Evolutionary conservation across 2,113 vertebrate species (phyloP).

Genomic region (mouse (Mus musculus)): DNA sequence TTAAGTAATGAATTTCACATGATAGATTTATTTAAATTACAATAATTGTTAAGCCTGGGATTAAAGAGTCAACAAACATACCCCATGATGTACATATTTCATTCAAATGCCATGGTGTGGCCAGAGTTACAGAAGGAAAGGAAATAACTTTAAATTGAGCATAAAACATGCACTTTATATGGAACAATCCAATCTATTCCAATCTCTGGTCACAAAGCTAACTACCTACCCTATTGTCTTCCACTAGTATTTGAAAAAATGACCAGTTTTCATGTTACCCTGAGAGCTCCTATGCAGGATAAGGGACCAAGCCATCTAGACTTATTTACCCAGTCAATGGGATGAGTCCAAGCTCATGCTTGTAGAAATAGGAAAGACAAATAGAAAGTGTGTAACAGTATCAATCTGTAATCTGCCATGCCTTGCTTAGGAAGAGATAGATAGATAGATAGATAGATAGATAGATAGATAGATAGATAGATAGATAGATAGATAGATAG

Average conservation of each 20-base stretch:
- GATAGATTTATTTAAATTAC: background rate
- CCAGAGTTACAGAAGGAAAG: background rate
- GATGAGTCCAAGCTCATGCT: background rate
- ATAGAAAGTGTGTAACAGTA: background rate
- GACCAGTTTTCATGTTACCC: background rate
- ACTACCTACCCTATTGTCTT: background rate
- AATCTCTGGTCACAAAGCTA: background rate
- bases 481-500: background rate
- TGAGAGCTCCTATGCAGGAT: background rate
- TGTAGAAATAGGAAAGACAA: background rate
- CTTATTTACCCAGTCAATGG: background rate
- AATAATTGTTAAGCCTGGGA: conserved; percentile 30
- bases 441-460: background rate
- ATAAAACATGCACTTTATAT: background rate
- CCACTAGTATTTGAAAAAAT: background rate
- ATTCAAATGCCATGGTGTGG: background rate
- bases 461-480: background rate
- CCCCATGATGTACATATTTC: background rate
- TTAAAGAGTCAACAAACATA: background rate
- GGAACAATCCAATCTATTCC: background rate
- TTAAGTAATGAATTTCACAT: background rate
- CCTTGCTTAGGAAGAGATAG: background rate
- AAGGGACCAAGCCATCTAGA: background rate
- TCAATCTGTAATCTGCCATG: background rate
- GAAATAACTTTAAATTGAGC: background rate